Evolutionary conservation across 1,140 invertebrate genomes (phyloP).

Genomic region (Dinothrombium tinctorium): DNA sequence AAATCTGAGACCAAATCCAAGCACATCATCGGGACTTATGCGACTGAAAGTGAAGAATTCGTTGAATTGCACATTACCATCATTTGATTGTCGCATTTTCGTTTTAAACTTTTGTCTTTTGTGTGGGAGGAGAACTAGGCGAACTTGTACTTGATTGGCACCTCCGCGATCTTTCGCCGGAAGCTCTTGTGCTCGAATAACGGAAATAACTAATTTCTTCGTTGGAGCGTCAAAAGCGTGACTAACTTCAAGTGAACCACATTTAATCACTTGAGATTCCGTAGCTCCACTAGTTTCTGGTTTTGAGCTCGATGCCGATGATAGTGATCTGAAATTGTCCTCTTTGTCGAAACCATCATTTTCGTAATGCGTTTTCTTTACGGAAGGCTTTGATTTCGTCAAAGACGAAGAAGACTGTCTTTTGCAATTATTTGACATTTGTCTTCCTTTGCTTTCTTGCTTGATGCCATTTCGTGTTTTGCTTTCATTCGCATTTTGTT

Average conservation of each 20-base stretch:
- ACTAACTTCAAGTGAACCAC: conserved; percentile 42
- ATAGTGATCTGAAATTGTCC: too few species aligned
- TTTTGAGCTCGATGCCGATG: too few species aligned
- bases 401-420: too few species aligned
- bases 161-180: conserved; percentile 43
- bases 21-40: conserved; percentile 47
- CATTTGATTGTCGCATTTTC: conserved; percentile 49
- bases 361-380: too few species aligned
- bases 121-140: conserved; percentile 56
- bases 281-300: neutral
- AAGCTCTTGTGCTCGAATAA: conserved; percentile 59
- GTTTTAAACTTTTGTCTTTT: conserved; percentile 84
- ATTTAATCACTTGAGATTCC: neutral
- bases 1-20: conserved; percentile 62
- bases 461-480: conserved; percentile 4
- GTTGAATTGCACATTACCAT: conserved; percentile 68
- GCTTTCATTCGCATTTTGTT: conserved; percentile 16
- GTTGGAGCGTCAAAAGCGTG: conserved; percentile 66
- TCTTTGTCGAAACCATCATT: too few species aligned
- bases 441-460: neutral
- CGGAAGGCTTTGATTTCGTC: too few species aligned
- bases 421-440: too few species aligned
- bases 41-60: conserved; percentile 72
- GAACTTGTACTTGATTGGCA: conserved; percentile 45
- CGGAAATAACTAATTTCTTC: conserved; percentile 63